A percentile compares a stretch with the other conserved stretches of the same genome.
These are phyloP conservation scores for Cettia cetti DNA, from an alignment of 2,113 vertebrate species.

Conservation along the genomic window DNA sequence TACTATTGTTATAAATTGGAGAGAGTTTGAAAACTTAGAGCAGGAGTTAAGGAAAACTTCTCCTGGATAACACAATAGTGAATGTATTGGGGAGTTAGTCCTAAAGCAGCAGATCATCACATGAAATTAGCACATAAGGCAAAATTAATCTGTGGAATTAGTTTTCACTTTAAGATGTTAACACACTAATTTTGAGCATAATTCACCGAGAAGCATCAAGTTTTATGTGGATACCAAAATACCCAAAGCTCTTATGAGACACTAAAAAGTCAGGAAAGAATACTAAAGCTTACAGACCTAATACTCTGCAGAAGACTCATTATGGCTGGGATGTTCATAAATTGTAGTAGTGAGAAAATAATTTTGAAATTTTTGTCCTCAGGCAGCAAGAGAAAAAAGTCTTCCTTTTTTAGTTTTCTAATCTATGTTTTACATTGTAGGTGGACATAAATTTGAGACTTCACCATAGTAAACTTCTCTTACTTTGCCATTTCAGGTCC, in stretches of 20 bases:
- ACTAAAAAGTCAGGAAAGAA: background rate
- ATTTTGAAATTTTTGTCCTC: background rate
- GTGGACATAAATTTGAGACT: background rate
- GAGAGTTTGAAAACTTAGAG: background rate
- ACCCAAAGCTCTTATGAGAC: background rate
- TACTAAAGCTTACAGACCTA: background rate
- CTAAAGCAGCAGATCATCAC: background rate
- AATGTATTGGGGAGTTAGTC: background rate
- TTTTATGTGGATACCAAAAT: background rate
- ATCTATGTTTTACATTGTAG: background rate
- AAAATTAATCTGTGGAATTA: background rate
- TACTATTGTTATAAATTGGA: background rate
- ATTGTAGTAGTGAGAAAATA: background rate
- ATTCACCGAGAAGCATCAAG: background rate
- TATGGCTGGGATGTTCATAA: background rate
- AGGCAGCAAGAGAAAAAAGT: background rate
- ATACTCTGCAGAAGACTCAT: background rate
- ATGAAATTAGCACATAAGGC: background rate
- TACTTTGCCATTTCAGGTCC: slow-evolving; percentile 71
- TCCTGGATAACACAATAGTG: background rate
- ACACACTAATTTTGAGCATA: background rate
- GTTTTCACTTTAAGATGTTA: background rate
- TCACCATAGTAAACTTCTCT: background rate
- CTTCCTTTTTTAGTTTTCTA: background rate
- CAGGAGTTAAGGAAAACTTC: background rate